Percentiles rank a stretch among this genome's conserved stretches.
Conservation (phyloP, 2,113 vertebrate species). For the Charadrius vociferus region DNA sequence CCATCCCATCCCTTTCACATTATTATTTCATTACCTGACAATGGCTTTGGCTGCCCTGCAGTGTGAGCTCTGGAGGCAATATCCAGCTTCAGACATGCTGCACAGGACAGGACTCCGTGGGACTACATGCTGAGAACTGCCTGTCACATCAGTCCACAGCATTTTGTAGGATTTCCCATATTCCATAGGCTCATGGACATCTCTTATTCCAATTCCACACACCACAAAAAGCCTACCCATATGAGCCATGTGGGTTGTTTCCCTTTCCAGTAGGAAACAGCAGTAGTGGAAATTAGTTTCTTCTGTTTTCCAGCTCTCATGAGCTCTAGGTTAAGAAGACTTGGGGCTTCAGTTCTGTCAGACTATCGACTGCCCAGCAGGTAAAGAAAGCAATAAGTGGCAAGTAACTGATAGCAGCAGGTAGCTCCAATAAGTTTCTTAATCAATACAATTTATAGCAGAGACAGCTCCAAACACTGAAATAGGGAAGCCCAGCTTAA, state of each 20-base stretch:
- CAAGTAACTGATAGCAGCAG: constrained; percentile 38
- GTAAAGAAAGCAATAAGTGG: constrained; percentile 3
- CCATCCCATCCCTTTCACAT: neutral
- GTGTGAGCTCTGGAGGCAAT: neutral
- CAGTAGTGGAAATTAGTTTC: neutral
- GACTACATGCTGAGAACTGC: neutral
- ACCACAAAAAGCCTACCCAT: neutral
- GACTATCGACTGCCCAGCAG: neutral
- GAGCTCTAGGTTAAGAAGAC: neutral
- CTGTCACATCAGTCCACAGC: neutral
- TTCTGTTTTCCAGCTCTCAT: neutral
- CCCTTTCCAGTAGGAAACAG: neutral
- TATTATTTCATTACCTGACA: neutral
- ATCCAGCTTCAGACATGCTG: neutral
- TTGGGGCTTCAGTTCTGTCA: neutral
- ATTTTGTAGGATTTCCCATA: neutral
- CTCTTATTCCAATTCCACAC: neutral
- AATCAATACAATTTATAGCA: constrained; percentile 49
- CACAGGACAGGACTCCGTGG: neutral
- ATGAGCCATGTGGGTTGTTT: neutral
- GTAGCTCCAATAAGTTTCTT: constrained; percentile 16
- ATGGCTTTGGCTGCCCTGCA: neutral
- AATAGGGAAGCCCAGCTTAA: neutral
- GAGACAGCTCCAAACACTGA: neutral
- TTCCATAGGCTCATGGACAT: neutral